Base-by-base conservation (phyloP, 2,113 vertebrate genomes). In the Plecturocebus donacophilus region DNA sequence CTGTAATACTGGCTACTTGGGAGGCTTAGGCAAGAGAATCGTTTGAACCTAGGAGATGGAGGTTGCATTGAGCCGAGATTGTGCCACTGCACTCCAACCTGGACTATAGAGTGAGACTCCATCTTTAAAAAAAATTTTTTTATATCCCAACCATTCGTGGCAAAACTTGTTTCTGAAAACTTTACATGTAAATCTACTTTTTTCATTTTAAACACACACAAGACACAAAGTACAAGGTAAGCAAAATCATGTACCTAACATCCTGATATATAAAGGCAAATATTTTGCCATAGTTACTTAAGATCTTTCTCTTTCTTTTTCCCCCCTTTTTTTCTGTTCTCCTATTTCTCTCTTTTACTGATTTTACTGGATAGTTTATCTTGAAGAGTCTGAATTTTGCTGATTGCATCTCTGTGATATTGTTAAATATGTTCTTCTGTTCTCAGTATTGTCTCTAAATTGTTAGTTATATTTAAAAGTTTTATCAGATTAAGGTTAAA, bases 341-440 rank as follows among this genome's bases (percentile, higher is more conserved):
- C 25, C 30, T 77, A 17, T 68, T 25, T 66, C 14, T 54, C 6
- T 49, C 40, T 54, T 75, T 56, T 83, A 82, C 21, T 79, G 52
- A 38, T 87, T 23, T 68, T 94, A 89, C 38, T 64, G 1, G 10
- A 23, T 90, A 84, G 64, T 83, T 92, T 73, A 25, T 49, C 27
- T n/a, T 89, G 93, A 25, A 52, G 79, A 13, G 25, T 85, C 23
- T 96, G 83, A 89, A 86, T 88, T 97, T 93, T 95, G 47, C 54
- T 97, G 61, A 83, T 61, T 88, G 61, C 27, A 38, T 86, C 38
- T 85, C 42, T 96, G 20, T 93, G 27, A 25, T 83, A 49, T 85
- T 88, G 21, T 91, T 58, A 80, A 76, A 58, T 91, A 27, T 93
- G 47, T 97, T 96, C 52, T 21, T 93, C 47, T 95, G 21, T 38